phyloP scores from a whole-genome alignment of 2,797 vertebrate genomes.

The Rhincodon typus region DNA sequence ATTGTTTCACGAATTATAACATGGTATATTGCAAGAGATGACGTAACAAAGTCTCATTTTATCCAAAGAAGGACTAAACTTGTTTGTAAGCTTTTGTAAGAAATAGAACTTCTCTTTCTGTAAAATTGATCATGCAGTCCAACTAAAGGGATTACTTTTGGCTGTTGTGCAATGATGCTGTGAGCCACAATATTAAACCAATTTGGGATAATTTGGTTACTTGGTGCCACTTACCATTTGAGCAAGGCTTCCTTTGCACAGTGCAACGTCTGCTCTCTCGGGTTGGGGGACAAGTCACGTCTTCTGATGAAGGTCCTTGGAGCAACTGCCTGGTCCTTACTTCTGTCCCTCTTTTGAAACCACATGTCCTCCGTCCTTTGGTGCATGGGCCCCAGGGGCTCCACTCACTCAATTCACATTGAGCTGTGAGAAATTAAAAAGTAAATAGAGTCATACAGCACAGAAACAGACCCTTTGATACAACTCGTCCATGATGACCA shows the following conservation, averaged over 20 bases:
- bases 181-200: too few species aligned
- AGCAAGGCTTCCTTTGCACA: conserved; percentile 71
- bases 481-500: too few species aligned
- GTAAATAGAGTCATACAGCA: too few species aligned
- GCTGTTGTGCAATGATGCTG: too few species aligned
- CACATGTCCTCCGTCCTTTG: conserved; percentile 88
- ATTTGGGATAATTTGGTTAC: not conserved
- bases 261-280: conserved; percentile 75
- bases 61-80: not conserved
- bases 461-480: too few species aligned
- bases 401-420: conserved; percentile 91
- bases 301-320: conserved; percentile 60
- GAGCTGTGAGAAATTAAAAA: conserved; percentile 53
- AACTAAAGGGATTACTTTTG: not conserved
- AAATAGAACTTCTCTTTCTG: not conserved
- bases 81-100: not conserved
- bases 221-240: conserved; percentile 45
- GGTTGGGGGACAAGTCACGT: conserved; percentile 62
- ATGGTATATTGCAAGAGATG: not conserved
- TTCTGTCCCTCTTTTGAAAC: conserved; percentile 85
- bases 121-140: not conserved
- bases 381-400: conserved; percentile 81
- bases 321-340: conserved; percentile 67
- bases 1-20: not conserved
- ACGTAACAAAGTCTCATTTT: not conserved